These are phyloP conservation scores for Peromyscus melanophrys DNA, from an alignment of 2,797 vertebrate species.

Conservation along the genomic window DNA sequence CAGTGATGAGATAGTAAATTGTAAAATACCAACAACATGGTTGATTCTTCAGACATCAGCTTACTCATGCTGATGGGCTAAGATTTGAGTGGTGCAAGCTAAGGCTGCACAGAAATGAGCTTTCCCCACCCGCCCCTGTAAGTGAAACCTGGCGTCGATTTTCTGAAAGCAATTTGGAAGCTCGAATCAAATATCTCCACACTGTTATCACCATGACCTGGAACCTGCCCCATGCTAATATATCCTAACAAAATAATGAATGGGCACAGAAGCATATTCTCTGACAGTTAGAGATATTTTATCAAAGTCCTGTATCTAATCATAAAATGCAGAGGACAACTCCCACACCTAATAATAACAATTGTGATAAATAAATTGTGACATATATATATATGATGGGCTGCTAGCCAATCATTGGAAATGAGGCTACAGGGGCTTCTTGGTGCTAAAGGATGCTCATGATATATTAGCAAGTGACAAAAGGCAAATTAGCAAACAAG, in stretches of 20 bases:
- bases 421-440: background rate
- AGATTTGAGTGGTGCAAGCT: background rate
- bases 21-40: background rate
- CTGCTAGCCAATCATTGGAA: background rate
- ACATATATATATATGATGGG: background rate
- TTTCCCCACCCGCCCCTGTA: background rate
- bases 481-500: background rate
- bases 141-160: background rate
- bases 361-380: slow-evolving; percentile 32
- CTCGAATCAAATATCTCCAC: background rate
- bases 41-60: background rate
- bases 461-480: slow-evolving; percentile 34
- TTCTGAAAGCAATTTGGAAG: slow-evolving; percentile 37
- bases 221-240: slow-evolving; percentile 24
- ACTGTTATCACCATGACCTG: background rate
- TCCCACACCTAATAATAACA: background rate
- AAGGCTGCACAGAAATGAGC: background rate
- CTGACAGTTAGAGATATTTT: slow-evolving; percentile 45
- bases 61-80: slow-evolving; percentile 14
- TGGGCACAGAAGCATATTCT: slow-evolving; percentile 26
- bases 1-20: background rate
- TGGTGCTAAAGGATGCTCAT: background rate
- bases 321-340: background rate
- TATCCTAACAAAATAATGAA: slow-evolving; percentile 41
- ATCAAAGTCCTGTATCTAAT: background rate